A percentile compares a stretch with the other conserved stretches of the same genome.
Conservation (phyloP, 2,888 invertebrate species). For the Lathronympha strigana region DNA sequence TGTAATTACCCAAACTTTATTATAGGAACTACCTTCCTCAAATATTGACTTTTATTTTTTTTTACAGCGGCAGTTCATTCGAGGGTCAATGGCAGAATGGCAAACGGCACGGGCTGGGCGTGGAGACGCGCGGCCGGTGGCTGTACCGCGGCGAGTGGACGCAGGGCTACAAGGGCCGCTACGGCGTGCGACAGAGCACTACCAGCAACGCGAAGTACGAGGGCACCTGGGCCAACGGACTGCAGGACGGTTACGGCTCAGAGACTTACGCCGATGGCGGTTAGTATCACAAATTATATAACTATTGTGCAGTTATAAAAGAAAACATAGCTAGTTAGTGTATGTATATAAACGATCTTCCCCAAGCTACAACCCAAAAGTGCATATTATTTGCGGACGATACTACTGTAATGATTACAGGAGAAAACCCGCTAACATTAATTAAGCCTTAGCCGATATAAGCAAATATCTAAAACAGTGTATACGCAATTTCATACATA, state of each 20-base stretch:
- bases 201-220: constrained; percentile 98
- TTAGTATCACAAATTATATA: constrained; percentile 80
- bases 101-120: constrained; percentile 98
- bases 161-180: constrained; percentile 99
- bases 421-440: no score
- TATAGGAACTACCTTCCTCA: no score
- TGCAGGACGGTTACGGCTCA: constrained; percentile 99
- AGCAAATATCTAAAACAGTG: no score
- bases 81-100: constrained; percentile 99
- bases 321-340: no score
- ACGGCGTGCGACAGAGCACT: constrained; percentile 98
- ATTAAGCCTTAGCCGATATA: no score
- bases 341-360: no score
- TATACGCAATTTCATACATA: no score
- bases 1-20: no score
- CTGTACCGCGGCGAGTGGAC: constrained; percentile 99
- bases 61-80: constrained; percentile 94
- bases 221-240: constrained; percentile 99
- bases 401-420: no score
- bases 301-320: no score
- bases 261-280: constrained; percentile 99
- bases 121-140: constrained; percentile 98
- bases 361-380: no score
- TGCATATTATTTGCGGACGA: no score
- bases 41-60: constrained; percentile 49